Evolutionary conservation across 2,888 invertebrate genomes (phyloP), one percentile per base, ranked within the genome.

Genomic region (Melangyna quadrimaculata): DNA sequence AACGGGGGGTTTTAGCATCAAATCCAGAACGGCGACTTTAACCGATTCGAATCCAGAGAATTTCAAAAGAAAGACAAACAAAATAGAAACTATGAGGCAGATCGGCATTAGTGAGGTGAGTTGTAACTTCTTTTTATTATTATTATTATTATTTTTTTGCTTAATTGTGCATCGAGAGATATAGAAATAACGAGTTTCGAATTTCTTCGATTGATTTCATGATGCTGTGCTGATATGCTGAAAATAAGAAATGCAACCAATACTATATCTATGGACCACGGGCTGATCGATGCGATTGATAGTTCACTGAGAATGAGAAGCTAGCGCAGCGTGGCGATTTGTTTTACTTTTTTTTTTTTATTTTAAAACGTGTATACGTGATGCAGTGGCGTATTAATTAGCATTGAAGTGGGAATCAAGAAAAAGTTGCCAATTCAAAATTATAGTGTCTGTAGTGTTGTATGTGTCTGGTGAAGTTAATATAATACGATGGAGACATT

Each of bases 61-160:
- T 67, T 67, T 61, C 40, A 57, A n/a, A n/a, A 79, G 72, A 72
- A 79, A 72, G 53, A 55, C 40, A 70, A n/a, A 24, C 1, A 59
- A 59, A 70, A 75, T 69, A 81, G 86, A 86, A 81, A 81, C 77
- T 65, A 86, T 86, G 86, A 81, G 86, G 81, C 81, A 81, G 65
- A 83, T 83, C 79, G 78, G 78, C 67, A 86, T 65, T 65, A 86
- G 81, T 63, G 86, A 86, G 86, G 86, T 86, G 78, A 86, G 86
- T 77, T 45, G 22, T 51, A 29, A 14, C 32, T 27, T 55, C 37
- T 24, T 53, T 51, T 27, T 55, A 19, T 53, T n/a, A n/a, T n/a
- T n/a, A n/a, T n/a, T n/a, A n/a, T n/a, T n/a, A n/a, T 29, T 59
- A 19, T 63, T 24, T 55, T 53, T 48, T 57, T 57, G 48, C 74